Conservation (phyloP, 2,888 invertebrate genomes). For the Rhagonycha fulva region DNA sequence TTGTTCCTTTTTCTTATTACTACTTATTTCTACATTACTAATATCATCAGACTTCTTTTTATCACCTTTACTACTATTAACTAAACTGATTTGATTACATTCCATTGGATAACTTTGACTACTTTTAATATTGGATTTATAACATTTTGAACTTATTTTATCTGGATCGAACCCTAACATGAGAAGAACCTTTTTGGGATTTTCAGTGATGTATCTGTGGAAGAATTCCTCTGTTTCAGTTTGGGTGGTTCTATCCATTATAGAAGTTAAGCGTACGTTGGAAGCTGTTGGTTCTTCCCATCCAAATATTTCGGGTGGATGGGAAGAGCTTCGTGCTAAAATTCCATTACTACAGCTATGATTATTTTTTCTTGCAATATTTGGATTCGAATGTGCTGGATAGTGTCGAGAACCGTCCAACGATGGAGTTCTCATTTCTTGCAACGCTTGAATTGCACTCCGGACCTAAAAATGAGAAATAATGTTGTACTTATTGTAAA, state of each 20-base stretch:
- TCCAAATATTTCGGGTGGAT: constrained; percentile 83
- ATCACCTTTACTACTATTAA: constrained; percentile 14
- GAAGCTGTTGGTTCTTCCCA: constrained; percentile 61
- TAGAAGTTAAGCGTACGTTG: constrained; percentile 37
- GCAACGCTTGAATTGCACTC: constrained; percentile 81
- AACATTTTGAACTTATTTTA: constrained; percentile 43
- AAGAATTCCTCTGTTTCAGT: constrained; percentile 67
- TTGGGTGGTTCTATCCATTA: constrained; percentile 59
- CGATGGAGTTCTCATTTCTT: constrained; percentile 75
- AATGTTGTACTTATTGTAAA: neutral
- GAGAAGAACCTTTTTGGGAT: constrained; percentile 73
- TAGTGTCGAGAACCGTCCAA: constrained; percentile 55
- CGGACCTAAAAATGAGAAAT: constrained; percentile 63
- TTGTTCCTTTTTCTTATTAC: constrained; percentile 37
- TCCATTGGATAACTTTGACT: constrained; percentile 46
- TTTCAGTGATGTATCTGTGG: constrained; percentile 69
- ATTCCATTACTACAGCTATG: constrained; percentile 53
- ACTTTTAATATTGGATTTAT: constrained; percentile 43
- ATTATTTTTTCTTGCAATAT: constrained; percentile 56
- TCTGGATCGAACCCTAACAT: constrained; percentile 73
- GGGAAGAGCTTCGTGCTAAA: constrained; percentile 78
- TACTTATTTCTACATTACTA: constrained; percentile 23
- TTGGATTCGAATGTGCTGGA: constrained; percentile 84
- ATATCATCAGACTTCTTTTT: constrained; percentile 28
- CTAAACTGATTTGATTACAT: constrained; percentile 24